Percentiles rank a stretch among this genome's conserved stretches.
Conservation (phyloP, 35 echinoderm and acorn worm species). For the Amphiura filiformis region DNA sequence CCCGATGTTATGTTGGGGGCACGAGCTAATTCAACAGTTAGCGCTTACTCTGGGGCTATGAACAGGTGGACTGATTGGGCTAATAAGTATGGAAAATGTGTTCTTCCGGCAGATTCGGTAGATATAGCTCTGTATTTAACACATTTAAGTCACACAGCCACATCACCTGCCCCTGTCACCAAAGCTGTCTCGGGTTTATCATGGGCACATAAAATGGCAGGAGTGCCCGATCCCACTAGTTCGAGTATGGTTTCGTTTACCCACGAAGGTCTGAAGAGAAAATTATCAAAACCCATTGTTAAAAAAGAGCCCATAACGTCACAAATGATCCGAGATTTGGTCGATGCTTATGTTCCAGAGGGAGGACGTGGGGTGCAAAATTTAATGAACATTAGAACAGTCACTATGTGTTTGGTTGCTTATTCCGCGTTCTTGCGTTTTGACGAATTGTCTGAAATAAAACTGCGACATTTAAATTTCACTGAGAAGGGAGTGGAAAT, state of each 20-base stretch:
- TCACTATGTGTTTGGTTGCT: not conserved
- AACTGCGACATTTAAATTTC: not conserved
- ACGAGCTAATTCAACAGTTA: slow-evolving; percentile 24
- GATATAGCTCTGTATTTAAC: not conserved
- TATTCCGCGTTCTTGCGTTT: not conserved
- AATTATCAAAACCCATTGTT: not conserved
- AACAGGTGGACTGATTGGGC: slow-evolving; percentile 19
- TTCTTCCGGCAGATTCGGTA: slow-evolving; percentile 1
- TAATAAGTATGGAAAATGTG: not conserved
- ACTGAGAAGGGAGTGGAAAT: not conserved
- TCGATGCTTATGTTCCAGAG: too few relatives aligned
- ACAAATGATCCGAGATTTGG: not conserved
- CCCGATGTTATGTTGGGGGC: not conserved
- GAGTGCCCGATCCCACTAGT: not conserved
- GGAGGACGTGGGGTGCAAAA: not conserved
- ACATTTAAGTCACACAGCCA: not conserved
- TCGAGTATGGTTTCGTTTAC: not conserved
- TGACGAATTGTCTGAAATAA: not conserved
- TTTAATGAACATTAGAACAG: not conserved
- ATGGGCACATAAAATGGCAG: slow-evolving; percentile 15
- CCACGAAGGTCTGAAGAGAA: not conserved
- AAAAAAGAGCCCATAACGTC: not conserved
- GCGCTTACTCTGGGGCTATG: not conserved
- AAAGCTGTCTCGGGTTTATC: not conserved
- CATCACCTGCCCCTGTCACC: not conserved